Conservation (phyloP, 2,797 vertebrate genomes). For the Decapterus maruadsi region DNA sequence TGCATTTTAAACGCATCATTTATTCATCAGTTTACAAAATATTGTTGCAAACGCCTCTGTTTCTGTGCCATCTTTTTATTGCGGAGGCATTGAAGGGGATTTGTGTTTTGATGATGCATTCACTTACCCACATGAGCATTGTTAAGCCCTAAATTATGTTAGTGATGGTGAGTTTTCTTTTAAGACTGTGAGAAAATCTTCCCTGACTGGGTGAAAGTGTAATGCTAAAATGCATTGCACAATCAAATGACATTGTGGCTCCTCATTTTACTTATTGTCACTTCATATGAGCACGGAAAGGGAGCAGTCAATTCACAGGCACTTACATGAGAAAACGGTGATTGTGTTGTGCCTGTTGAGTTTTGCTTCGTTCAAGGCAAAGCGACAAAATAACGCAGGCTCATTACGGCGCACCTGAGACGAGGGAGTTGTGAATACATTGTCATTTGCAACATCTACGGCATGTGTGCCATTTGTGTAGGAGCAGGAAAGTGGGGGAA, state of each 20-base stretch:
- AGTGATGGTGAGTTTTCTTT: constrained; percentile 4
- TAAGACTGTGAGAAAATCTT: not conserved
- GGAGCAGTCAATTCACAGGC: constrained; percentile 32
- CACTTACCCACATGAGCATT: constrained; percentile 8
- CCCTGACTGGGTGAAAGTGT: not conserved
- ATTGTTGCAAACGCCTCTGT: not conserved
- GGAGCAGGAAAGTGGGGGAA: not conserved
- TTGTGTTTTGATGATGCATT: constrained; percentile 22
- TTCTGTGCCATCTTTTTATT: constrained; percentile 10
- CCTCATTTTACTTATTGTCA: constrained; percentile 45
- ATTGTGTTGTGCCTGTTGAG: constrained; percentile 33
- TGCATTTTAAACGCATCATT: constrained; percentile 26
- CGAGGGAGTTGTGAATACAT: constrained; percentile 43
- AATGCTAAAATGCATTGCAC: not conserved
- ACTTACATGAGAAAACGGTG: constrained; percentile 34
- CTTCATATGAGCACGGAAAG: constrained; percentile 15
- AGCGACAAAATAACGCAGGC: constrained; percentile 55
- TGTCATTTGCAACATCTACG: constrained; percentile 16
- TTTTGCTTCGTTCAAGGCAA: constrained; percentile 36
- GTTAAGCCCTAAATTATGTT: constrained; percentile 33
- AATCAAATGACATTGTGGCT: constrained; percentile 11
- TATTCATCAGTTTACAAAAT: constrained; percentile 20
- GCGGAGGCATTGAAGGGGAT: constrained; percentile 15
- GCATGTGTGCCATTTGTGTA: constrained; percentile 19
- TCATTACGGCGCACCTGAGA: constrained; percentile 69